Evolutionary conservation across 2,797 vertebrate genomes (phyloP).

Genomic region (Semotilus atromaculatus): DNA sequence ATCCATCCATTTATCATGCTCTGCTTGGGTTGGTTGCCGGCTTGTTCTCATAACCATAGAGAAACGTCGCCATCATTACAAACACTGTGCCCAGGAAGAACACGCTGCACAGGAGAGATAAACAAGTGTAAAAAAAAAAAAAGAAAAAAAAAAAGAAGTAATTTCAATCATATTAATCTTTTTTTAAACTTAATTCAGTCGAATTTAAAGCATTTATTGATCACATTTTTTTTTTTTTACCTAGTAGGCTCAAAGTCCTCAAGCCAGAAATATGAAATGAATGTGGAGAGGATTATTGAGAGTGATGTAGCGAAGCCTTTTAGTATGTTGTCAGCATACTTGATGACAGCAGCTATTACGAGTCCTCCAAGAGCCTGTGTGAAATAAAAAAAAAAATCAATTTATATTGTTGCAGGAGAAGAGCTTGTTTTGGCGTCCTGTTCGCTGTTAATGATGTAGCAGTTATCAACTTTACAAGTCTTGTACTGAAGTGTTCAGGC

Average conservation of each 20-base stretch:
- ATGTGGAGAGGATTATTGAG: slow-evolving; percentile 96
- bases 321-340: slow-evolving; percentile 98
- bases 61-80: slow-evolving; percentile 94
- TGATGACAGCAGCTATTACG: slow-evolving; percentile 98
- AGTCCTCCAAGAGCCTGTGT: slow-evolving; percentile 94
- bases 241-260: slow-evolving; percentile 96
- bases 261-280: slow-evolving; percentile 98
- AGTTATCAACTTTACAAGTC: not conserved
- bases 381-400: slow-evolving; percentile 31
- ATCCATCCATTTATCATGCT: slow-evolving; percentile 75
- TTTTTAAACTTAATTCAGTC: not conserved
- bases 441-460: not conserved
- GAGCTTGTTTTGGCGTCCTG: not conserved
- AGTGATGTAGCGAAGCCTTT: slow-evolving; percentile 98
- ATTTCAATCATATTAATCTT: not conserved
- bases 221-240: slow-evolving; percentile 69
- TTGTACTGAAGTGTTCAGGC: not conserved
- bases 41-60: slow-evolving; percentile 94
- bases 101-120: slow-evolving; percentile 76
- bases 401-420: not conserved
- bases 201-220: not conserved
- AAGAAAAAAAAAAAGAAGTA: not conserved
- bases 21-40: slow-evolving; percentile 86
- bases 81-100: slow-evolving; percentile 94
- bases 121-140: not conserved